Conservation (phyloP, 1,140 invertebrate species). For the Drosophila kikkawai region DNA sequence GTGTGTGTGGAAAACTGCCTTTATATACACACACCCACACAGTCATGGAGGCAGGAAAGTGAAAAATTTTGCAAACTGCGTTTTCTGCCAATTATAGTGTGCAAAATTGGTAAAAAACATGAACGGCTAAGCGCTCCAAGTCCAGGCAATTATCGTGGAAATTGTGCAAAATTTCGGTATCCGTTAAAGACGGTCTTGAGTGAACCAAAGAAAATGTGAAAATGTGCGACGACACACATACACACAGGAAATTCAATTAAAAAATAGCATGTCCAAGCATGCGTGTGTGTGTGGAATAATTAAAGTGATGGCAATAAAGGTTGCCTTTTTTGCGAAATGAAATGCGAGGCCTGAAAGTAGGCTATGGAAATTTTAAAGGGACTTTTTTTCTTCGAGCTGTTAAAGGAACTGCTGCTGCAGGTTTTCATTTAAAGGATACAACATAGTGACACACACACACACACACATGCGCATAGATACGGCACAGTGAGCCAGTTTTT, state of each 20-base stretch:
- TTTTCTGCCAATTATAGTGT: constrained; percentile 53
- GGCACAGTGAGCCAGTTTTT: constrained; percentile 60
- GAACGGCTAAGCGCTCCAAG: constrained; percentile 1
- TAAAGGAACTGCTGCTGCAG: constrained; percentile 22
- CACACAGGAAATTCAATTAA: constrained; percentile 66
- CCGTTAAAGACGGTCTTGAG: constrained; percentile 41
- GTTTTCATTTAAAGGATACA: constrained; percentile 54
- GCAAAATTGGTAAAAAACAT: constrained; percentile 29
- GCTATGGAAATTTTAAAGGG: constrained; percentile 9
- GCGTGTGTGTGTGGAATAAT: constrained; percentile 24
- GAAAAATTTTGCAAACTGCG: constrained; percentile 68
- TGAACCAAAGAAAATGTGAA: constrained; percentile 33
- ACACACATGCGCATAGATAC: constrained; percentile 46
- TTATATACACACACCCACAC: constrained; percentile 37
- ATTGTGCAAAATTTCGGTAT: constrained; percentile 56
- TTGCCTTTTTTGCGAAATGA: not conserved
- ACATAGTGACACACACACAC: constrained; percentile 26
- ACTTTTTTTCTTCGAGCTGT: constrained; percentile 10
- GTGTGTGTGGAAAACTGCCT: constrained; percentile 50
- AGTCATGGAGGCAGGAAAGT: constrained; percentile 55
- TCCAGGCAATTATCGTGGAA: constrained; percentile 29
- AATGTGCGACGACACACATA: constrained; percentile 45
- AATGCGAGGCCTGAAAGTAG: constrained; percentile 18
- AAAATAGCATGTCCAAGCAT: constrained; percentile 25
- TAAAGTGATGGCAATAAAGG: constrained; percentile 22